phyloP scores from a whole-genome alignment of 2,113 vertebrate genomes.

The Microtus montanus region DNA sequence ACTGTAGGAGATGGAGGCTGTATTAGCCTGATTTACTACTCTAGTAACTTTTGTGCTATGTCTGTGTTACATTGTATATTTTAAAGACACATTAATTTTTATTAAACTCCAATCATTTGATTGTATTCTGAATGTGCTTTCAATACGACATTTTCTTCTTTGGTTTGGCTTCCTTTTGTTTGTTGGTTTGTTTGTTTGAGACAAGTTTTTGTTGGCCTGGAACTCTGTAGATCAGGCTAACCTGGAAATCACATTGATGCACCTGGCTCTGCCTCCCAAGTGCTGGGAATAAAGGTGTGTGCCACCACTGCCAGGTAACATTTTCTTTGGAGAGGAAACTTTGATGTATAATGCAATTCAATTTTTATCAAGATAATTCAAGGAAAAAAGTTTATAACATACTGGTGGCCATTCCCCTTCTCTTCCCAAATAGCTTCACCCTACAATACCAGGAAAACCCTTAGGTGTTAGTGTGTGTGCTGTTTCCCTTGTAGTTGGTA shows the following conservation, averaged over 20 bases:
- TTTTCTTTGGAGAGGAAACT: neutral
- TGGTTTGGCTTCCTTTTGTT: too few relatives aligned
- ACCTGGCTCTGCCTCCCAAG: neutral
- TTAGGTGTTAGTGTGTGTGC: neutral
- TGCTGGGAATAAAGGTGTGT: neutral
- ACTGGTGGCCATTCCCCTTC: neutral
- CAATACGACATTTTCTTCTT: neutral
- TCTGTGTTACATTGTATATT: neutral
- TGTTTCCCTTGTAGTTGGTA: neutral
- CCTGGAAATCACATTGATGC: neutral
- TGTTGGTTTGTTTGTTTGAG: neutral
- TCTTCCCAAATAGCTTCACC: conserved; percentile 12
- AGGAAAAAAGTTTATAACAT: neutral
- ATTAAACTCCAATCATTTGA: conserved; percentile 33
- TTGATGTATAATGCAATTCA: neutral
- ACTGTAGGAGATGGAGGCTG: neutral
- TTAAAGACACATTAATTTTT: neutral
- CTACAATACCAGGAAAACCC: neutral
- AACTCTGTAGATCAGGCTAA: neutral
- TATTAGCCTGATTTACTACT: neutral
- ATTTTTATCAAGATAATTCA: conserved; percentile 37
- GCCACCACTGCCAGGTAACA: accelerated
- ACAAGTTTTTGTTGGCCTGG: neutral
- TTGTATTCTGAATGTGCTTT: conserved; percentile 12
- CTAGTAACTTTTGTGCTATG: neutral